Base-by-base conservation (phyloP, 1,140 invertebrate species). In the Pachyrhynchus sulphureomaculatus region DNA sequence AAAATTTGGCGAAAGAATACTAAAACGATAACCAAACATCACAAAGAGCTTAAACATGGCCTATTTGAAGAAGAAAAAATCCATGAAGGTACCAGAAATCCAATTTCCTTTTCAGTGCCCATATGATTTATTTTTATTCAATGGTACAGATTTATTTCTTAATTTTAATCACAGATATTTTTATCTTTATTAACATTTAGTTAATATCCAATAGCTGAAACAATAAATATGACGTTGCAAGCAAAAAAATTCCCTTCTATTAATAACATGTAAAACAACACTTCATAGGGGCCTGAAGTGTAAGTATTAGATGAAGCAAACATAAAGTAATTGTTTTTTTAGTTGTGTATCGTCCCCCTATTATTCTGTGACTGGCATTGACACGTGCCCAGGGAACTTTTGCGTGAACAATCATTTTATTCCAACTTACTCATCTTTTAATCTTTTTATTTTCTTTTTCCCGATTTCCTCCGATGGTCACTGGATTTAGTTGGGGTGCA, bases 361-460 rank as follows among this genome's bases (percentile, higher is more conserved):
- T 23, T 59, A 47, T 59, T 47, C 21, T 44, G 29, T 42, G 37
- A 34, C 33, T 56, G 48, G n/a, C 21, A 4, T 47, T 36, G 49
- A 56, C 60, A 58, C 61, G 61, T 58, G 61, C 33, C 41, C 13
- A 42, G 53, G 53, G 45, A 41, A 33, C 56, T 41, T 42, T 37
- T 29, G 52, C 53, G 53, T 51, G 53, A 56, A 55, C 53, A 41
- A 44, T 42, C 61, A 63, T 51, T 48, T 49, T 33, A 56, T 51
- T 51, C 44, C 18, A 51, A 62, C 17, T 62, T 63, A 58, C 61
- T 63, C 61, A 63, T 63, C 61, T 63, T 39, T 51, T 63, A 63
- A 57, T 57, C 53, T 63, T 63, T 63, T 63, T 63, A 63, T 63
- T 63, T 63, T 63, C 53, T 44, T n/a, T n/a, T 37, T 42, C 15